A percentile compares a stretch with the other conserved stretches of the same genome.
Evolutionary conservation across 1,140 invertebrate species (phyloP).

Genomic region (Diprion similis): DNA sequence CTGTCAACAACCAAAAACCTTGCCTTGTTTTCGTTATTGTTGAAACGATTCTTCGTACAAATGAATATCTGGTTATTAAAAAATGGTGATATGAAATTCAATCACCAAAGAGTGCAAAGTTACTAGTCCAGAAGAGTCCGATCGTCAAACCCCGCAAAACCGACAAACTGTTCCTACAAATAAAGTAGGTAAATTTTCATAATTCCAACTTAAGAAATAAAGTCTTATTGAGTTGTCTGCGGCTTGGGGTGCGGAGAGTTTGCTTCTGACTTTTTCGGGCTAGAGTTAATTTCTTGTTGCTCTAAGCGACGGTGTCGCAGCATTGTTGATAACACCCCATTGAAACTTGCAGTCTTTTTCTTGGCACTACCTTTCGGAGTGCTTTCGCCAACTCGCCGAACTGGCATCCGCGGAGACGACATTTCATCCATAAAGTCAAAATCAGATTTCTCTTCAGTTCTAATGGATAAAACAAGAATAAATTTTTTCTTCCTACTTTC

Average conservation of each 20-base stretch:
- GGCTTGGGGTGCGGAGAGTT: conserved; percentile 48
- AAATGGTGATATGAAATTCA: too few species aligned
- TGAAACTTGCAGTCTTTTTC: conserved; percentile 78
- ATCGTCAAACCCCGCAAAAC: too few species aligned
- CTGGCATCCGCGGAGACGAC: conserved; percentile 68
- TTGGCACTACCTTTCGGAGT: conserved; percentile 76
- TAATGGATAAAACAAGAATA: conserved; percentile 34
- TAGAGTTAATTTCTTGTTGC: conserved; percentile 61
- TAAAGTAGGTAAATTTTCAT: too few species aligned
- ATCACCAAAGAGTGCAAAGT: too few species aligned
- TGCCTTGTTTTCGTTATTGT: too few species aligned
- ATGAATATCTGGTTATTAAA: too few species aligned
- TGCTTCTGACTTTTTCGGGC: conserved; percentile 50
- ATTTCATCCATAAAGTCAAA: conserved; percentile 82
- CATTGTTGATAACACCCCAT: conserved; percentile 77
- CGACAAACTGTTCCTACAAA: too few species aligned
- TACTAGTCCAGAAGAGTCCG: too few species aligned
- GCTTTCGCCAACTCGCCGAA: conserved; percentile 67
- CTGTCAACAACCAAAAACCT: too few species aligned
- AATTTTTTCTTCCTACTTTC: conserved; percentile 37
- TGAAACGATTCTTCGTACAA: too few species aligned
- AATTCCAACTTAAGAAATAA: too few species aligned
- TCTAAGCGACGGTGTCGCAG: conserved; percentile 71
- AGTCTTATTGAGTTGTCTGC: conserved; percentile 31
- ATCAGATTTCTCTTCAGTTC: conserved; percentile 68